Evolutionary conservation across 2,888 invertebrate species (phyloP).

Genomic region (Hymenopus coronatus): DNA sequence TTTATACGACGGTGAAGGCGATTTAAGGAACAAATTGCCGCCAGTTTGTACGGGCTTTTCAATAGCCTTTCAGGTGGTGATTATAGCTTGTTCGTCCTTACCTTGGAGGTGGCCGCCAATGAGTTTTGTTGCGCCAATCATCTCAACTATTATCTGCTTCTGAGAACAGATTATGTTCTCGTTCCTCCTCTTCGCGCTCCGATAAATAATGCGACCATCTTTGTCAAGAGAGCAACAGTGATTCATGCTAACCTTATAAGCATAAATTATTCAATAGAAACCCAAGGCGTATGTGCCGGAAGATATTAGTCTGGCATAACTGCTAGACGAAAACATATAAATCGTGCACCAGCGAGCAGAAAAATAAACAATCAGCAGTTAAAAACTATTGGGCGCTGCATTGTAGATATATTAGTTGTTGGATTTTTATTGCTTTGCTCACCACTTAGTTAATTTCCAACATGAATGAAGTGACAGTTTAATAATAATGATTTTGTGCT

Average conservation of each 20-base stretch:
- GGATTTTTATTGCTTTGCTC: too few species aligned
- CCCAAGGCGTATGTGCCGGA: not conserved
- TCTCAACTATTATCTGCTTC: not conserved
- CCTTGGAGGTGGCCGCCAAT: not conserved
- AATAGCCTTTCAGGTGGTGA: not conserved
- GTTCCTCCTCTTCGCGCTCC: not conserved
- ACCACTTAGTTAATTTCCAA: too few species aligned
- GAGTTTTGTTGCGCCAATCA: not conserved
- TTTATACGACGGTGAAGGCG: not conserved
- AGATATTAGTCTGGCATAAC: not conserved
- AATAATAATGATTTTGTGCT: too few species aligned
- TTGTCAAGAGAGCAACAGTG: not conserved
- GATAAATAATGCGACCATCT: not conserved
- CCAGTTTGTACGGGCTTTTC: not conserved
- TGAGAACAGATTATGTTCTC: not conserved
- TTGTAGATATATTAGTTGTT: too few species aligned
- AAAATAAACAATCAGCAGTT: too few species aligned
- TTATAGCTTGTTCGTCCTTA: not conserved
- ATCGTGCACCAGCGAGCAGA: not conserved
- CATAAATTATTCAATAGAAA: too few species aligned
- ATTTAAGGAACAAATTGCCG: not conserved
- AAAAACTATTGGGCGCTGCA: too few species aligned
- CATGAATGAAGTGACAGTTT: too few species aligned
- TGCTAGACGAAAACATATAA: not conserved
- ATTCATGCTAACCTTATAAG: not conserved